Conservation (phyloP, 64 coral and sea anemone species). For the Astreopora myriophthalma region DNA sequence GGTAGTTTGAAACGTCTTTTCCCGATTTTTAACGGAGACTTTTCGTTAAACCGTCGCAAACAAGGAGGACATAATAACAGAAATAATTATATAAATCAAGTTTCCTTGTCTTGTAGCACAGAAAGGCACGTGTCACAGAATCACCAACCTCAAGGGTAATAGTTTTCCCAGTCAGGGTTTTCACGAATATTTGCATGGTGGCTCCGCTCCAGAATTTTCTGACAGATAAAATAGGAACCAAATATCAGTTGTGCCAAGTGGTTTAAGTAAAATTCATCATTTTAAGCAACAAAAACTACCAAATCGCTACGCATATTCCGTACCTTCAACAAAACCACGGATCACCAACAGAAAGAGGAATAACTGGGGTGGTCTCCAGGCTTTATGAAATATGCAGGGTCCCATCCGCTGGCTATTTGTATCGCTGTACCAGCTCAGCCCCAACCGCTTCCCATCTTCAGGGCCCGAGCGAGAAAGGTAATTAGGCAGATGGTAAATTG, state of each 20-base stretch:
- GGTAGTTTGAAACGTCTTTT: too few relatives aligned
- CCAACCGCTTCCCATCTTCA: background rate
- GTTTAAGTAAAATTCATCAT: background rate
- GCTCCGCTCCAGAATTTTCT: constrained; percentile 85
- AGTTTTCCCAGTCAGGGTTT: constrained; percentile 99
- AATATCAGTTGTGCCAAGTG: background rate
- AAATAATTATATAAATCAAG: too few relatives aligned
- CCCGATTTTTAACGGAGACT: too few relatives aligned
- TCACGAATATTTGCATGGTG: constrained; percentile 99
- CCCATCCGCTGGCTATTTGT: background rate
- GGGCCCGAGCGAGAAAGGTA: too few relatives aligned
- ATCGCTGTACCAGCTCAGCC: background rate
- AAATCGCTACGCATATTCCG: background rate
- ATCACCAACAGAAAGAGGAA: constrained; percentile 92
- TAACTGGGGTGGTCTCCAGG: constrained; percentile 26
- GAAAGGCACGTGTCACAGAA: too few relatives aligned
- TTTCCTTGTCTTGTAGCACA: too few relatives aligned
- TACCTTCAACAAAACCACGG: constrained; percentile 79
- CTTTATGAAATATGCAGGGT: constrained; percentile 35
- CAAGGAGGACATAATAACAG: too few relatives aligned
- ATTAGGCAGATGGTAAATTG: too few relatives aligned
- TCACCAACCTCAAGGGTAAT: constrained; percentile 94
- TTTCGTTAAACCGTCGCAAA: too few relatives aligned
- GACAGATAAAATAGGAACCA: constrained; percentile 8
- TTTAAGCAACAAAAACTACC: background rate